Percentiles rank a stretch among this genome's conserved stretches.
Conservation (phyloP, 1,140 invertebrate genomes). For the Cotesia vestalis region DNA sequence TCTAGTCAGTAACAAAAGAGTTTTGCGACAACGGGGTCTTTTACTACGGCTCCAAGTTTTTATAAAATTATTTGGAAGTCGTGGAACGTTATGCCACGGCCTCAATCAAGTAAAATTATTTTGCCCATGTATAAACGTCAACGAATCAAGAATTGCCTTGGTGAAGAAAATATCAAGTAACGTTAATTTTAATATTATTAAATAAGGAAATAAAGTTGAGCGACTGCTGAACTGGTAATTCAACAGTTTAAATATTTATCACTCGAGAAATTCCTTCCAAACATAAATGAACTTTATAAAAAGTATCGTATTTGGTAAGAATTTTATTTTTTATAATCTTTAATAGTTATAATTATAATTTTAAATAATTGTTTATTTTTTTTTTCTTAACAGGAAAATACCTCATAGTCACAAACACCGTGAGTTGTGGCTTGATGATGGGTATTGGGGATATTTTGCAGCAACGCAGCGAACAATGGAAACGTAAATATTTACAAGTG, state of each 20-base stretch:
- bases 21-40: constrained; percentile 15
- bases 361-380: constrained; percentile 28
- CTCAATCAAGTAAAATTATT: constrained; percentile 39
- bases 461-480: constrained; percentile 71
- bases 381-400: constrained; percentile 68
- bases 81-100: constrained; percentile 50
- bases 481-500: constrained; percentile 35
- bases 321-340: constrained; percentile 13
- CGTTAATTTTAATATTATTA: constrained; percentile 3
- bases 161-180: constrained; percentile 37
- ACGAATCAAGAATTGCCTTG: constrained; percentile 45
- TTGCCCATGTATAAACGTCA: constrained; percentile 46
- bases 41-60: constrained; percentile 9
- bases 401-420: constrained; percentile 72
- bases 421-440: constrained; percentile 74
- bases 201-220: constrained; percentile 29
- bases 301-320: constrained; percentile 32
- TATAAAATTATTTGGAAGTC: constrained; percentile 33
- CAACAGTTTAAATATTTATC: constrained; percentile 6
- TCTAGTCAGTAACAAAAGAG: background rate
- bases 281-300: constrained; percentile 32
- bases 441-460: constrained; percentile 71
- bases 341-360: background rate
- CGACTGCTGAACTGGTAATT: constrained; percentile 21
- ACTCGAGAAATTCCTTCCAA: background rate